Percentiles rank a stretch among this genome's conserved stretches.
Conservation (phyloP, 2,797 vertebrate genomes). For the Dermochelys coriacea region DNA sequence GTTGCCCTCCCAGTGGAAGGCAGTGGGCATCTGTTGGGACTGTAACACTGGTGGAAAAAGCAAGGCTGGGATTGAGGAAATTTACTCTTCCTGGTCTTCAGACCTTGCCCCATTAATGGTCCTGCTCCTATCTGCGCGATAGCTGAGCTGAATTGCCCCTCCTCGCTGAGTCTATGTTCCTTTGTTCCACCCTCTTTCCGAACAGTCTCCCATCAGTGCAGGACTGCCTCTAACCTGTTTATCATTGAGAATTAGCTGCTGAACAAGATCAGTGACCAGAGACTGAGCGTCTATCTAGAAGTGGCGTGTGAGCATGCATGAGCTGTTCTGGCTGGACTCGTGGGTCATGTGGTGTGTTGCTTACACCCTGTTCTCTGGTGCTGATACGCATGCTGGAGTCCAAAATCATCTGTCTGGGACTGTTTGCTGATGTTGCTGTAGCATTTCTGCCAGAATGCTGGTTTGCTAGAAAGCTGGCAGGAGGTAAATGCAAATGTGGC, state of each 20-base stretch:
- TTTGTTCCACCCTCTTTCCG: neutral
- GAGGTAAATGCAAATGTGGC: neutral
- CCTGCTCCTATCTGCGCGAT: neutral
- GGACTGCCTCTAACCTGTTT: neutral
- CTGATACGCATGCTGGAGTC: neutral
- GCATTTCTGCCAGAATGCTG: neutral
- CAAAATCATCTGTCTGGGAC: neutral
- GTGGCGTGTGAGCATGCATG: neutral
- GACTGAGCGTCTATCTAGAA: neutral
- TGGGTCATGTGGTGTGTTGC: neutral
- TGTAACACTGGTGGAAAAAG: neutral
- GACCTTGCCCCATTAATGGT: neutral
- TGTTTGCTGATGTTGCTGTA: neutral
- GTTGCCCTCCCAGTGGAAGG: neutral
- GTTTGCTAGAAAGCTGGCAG: neutral
- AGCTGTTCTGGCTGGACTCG: neutral
- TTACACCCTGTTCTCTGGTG: neutral
- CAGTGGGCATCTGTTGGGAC: neutral
- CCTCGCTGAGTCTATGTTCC: neutral
- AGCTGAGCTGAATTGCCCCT: neutral
- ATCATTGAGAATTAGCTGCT: neutral
- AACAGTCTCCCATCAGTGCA: neutral
- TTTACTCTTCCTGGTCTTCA: neutral
- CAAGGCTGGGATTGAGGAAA: neutral
- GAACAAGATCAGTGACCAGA: neutral